Conservation (phyloP, 2,113 vertebrate species). For the Nestor notabilis region DNA sequence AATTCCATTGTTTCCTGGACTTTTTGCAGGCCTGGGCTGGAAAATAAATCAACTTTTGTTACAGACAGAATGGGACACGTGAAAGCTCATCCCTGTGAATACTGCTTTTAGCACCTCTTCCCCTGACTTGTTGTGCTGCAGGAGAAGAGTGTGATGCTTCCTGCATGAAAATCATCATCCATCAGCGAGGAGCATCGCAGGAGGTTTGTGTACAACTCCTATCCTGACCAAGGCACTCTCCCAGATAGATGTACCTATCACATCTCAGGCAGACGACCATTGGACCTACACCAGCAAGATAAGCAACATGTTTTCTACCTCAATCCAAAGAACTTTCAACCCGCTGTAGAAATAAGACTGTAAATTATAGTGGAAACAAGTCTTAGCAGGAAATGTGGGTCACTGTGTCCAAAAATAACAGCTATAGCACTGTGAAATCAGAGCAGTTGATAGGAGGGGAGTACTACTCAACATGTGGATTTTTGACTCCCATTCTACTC, state of each 20-base stretch:
- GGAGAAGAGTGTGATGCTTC: background rate
- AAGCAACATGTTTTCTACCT: background rate
- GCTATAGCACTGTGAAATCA: background rate
- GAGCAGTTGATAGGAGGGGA: background rate
- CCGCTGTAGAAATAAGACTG: background rate
- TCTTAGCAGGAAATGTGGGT: background rate
- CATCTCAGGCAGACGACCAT: background rate
- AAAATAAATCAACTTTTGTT: background rate
- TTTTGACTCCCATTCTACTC: background rate
- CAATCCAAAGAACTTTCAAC: background rate
- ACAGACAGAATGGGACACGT: rapidly evolving
- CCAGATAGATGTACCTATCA: background rate
- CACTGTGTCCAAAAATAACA: conserved; percentile 24
- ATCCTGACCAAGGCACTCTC: rapidly evolving
- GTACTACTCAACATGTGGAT: background rate
- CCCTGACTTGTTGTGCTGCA: background rate
- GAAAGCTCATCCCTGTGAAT: background rate
- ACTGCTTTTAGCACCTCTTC: background rate
- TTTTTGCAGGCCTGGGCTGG: background rate
- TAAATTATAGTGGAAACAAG: background rate
- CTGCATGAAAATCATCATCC: background rate
- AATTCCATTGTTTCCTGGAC: background rate
- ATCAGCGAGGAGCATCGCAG: background rate
- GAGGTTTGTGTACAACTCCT: background rate
- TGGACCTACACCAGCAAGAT: background rate